Evolutionary conservation across 37 sponge, comb jelly and placozoan species (phyloP), one percentile per base, ranked within the genome.

Genomic region (Hormiphora californensis): DNA sequence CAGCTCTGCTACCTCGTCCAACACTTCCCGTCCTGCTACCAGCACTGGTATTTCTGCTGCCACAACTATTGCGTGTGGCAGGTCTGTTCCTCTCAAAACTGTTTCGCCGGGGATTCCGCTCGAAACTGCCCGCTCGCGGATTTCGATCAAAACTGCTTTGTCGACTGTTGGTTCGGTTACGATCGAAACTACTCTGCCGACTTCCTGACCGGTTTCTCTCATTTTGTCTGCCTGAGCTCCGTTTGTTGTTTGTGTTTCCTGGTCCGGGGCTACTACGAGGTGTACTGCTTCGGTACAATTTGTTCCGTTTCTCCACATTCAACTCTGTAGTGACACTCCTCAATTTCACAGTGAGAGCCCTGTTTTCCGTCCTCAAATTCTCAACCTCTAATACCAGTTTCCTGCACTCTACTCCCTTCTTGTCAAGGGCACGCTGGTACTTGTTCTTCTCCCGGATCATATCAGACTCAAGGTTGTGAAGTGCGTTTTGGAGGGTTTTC

Each of bases 361-460:
- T 43, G 46, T 73, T 73, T 21, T 73, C 81, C 17, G 81, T 36
- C 25, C 81, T 39, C 25, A 73, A 22, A 28, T 73, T 73, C 25
- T 73, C 81, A 8, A 73, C 81, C 23, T 73, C 81, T 7, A 43
- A n/a, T 9, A 73, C 38, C 23, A 73, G 81, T 19, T 33, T 21
- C 35, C 43, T 73, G 43, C 81, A 73, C 22, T 73, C 81, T 21
- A 43, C 43, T 22, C 8, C 43, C 81, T 73, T 73, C 46, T 41
- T 73, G 25, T 73, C 81, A 1, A 73, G 12, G 23, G 39, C 43
- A 19, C 81, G 81, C 81, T 73, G 81, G 38, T 73, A 73, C 81
- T 73, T 73, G 25, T 73, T 73, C 38, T 73, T 73, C 25, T 73
- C 81, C 38, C 81, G 41, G 43, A 73, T 73, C 9, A 73, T 43